These are phyloP conservation scores for Setipinna tenuifilis DNA, from an alignment of 2,797 vertebrate species.

Conservation along the genomic window DNA sequence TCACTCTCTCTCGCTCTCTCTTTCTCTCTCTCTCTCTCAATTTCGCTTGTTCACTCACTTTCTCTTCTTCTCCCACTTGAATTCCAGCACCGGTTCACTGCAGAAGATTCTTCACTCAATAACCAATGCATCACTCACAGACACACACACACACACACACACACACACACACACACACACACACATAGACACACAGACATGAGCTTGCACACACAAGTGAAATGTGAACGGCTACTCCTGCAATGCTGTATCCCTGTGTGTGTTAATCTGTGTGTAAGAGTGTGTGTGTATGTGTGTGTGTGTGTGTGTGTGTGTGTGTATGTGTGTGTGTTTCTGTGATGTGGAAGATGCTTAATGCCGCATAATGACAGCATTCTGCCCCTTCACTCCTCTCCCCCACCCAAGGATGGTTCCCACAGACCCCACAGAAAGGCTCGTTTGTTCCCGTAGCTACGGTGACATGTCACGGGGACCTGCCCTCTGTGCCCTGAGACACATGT, in stretches of 20 bases:
- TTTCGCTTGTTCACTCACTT: slow-evolving; percentile 31
- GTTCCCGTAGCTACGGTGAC: slow-evolving; percentile 38
- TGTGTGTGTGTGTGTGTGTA: slow-evolving; percentile 39
- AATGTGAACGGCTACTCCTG: background rate
- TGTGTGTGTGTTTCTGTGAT: slow-evolving; percentile 50
- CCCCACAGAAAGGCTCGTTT: slow-evolving; percentile 64
- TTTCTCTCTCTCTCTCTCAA: slow-evolving; percentile 37
- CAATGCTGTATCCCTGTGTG: too few species aligned
- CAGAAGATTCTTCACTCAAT: slow-evolving; percentile 44
- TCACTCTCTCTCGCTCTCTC: slow-evolving; percentile 45
- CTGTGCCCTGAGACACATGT: background rate
- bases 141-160: slow-evolving; percentile 38
- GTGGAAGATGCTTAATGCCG: slow-evolving; percentile 45
- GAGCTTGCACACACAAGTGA: background rate
- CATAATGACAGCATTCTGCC: slow-evolving; percentile 80
- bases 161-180: slow-evolving; percentile 28
- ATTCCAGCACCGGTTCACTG: slow-evolving; percentile 54
- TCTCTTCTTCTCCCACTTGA: slow-evolving; percentile 51
- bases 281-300: slow-evolving; percentile 50
- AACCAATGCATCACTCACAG: slow-evolving; percentile 31
- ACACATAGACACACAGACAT: slow-evolving; percentile 1
- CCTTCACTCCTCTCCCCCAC: slow-evolving; percentile 19
- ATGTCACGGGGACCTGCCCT: slow-evolving; percentile 16
- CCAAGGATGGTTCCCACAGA: slow-evolving; percentile 77
- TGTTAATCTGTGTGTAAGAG: background rate